Conservation (phyloP, 1,140 invertebrate genomes). For the Bombus impatiens region DNA sequence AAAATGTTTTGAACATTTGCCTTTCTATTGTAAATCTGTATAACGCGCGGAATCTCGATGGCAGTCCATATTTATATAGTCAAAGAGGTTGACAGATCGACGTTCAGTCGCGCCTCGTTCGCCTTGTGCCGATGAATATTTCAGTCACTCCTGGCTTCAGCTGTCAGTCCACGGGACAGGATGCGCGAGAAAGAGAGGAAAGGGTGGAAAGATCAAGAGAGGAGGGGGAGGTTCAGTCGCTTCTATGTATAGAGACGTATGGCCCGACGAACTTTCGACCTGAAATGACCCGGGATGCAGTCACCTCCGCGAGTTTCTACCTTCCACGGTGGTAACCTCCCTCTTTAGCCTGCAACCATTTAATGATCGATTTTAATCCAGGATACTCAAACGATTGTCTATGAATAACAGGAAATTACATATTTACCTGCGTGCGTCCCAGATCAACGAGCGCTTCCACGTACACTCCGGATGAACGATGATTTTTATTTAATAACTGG, state of each 20-base stretch:
- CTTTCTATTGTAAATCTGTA: neutral
- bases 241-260: constrained; percentile 59
- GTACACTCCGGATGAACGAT: neutral
- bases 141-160: constrained; percentile 66
- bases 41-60: constrained; percentile 4
- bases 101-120: constrained; percentile 70
- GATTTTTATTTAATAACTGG: neutral
- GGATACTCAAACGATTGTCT: constrained; percentile 58
- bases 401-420: constrained; percentile 57
- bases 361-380: constrained; percentile 55
- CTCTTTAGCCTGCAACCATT: neutral
- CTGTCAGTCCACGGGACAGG: constrained; percentile 65
- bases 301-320: constrained; percentile 45
- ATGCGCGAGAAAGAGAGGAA: constrained; percentile 54
- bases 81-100: constrained; percentile 69
- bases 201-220: constrained; percentile 39
- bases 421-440: constrained; percentile 42
- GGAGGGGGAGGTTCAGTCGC: neutral
- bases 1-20: constrained; percentile 9
- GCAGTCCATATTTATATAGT: constrained; percentile 51
- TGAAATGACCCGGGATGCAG: constrained; percentile 65
- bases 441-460: neutral
- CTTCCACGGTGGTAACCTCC: constrained; percentile 12
- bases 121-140: constrained; percentile 67
- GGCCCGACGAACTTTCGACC: constrained; percentile 69